phyloP scores from a whole-genome alignment of 2,888 invertebrate genomes.

The Amphipyra berbera region DNA sequence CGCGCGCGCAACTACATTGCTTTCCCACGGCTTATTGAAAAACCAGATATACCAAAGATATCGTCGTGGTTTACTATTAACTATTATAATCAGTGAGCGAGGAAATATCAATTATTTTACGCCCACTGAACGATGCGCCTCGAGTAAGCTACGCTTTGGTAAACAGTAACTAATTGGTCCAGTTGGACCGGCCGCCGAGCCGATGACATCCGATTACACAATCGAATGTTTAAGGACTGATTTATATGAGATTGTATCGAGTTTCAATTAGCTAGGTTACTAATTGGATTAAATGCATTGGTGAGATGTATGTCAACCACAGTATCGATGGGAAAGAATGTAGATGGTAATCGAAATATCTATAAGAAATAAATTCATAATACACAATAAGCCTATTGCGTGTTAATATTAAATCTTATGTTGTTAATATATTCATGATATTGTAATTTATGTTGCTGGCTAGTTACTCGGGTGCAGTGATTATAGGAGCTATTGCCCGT shows the following conservation, averaged over 20 bases:
- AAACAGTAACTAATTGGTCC: slow-evolving; percentile 69
- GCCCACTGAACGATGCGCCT: slow-evolving; percentile 60
- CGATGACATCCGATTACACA: slow-evolving; percentile 58
- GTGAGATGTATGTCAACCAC: slow-evolving; percentile 36
- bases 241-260: slow-evolving; percentile 61
- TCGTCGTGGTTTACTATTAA: slow-evolving; percentile 63
- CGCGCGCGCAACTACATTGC: slow-evolving; percentile 70
- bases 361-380: slow-evolving; percentile 37
- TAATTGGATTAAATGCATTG: slow-evolving; percentile 58
- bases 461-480: slow-evolving; percentile 55
- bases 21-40: slow-evolving; percentile 83
- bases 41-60: slow-evolving; percentile 70
- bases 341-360: slow-evolving; percentile 43
- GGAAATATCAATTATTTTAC: slow-evolving; percentile 69
- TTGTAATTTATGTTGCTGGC: slow-evolving; percentile 51
- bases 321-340: slow-evolving; percentile 48
- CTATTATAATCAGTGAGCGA: slow-evolving; percentile 74
- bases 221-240: slow-evolving; percentile 57
- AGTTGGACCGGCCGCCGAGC: slow-evolving; percentile 33
- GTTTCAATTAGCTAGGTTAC: slow-evolving; percentile 57
- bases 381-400: slow-evolving; percentile 32
- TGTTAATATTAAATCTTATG: slow-evolving; percentile 39
- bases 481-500: slow-evolving; percentile 51
- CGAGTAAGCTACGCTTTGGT: slow-evolving; percentile 56
- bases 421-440: slow-evolving; percentile 53